phyloP scores from a whole-genome alignment of 53 echinoderm and acorn worm genomes.

The Patiria pectinifera region DNA sequence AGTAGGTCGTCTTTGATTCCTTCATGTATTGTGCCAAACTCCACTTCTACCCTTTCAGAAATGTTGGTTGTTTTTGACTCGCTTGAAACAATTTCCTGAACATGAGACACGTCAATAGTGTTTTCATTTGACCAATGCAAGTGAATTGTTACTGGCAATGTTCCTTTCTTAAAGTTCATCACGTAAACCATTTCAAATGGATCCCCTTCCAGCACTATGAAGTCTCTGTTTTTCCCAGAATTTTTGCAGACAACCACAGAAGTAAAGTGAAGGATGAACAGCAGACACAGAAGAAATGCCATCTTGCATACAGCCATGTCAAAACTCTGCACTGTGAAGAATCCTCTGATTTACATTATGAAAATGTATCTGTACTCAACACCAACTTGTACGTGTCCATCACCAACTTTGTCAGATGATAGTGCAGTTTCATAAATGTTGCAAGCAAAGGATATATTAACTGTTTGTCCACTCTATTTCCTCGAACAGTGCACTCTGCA shows the following conservation, averaged over 20 bases:
- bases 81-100: neutral
- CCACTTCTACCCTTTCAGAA: neutral
- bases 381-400: neutral
- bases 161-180: neutral
- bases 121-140: neutral
- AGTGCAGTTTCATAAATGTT: neutral
- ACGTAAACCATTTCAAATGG: neutral
- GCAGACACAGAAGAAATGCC: neutral
- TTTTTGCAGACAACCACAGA: neutral
- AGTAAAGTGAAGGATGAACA: neutral
- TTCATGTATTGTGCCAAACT: neutral
- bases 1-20: neutral
- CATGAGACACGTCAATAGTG: neutral
- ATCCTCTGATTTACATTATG: neutral
- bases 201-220: neutral
- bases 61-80: neutral
- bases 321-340: neutral
- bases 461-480: neutral
- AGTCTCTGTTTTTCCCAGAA: neutral
- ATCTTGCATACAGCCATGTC: neutral
- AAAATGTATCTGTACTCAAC: no score
- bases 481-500: neutral
- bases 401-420: neutral
- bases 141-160: neutral
- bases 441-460: neutral